Base-by-base conservation (phyloP, 2,888 invertebrate species). In the Ypsolopha scabrella region DNA sequence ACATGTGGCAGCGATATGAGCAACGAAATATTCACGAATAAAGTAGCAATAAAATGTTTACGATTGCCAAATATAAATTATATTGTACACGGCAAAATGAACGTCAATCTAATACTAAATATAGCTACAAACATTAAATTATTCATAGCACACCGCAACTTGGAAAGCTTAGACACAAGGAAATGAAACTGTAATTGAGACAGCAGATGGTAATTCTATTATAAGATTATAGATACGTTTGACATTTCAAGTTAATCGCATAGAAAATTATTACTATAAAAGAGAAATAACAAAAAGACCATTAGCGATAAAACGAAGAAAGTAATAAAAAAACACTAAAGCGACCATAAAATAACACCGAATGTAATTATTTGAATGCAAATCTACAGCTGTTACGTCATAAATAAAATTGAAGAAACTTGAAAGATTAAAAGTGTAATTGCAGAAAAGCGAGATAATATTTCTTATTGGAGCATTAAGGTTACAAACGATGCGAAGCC, bases 401-500 rank as follows among this genome's bases (percentile, higher is more conserved):
- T 38, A 48, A 44, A 13, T 43, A 24, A 49, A 49, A n/a, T 6
- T 49, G n/a, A 33, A 41, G 7, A 39, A 48, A 38, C 14, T 37
- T 59, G 59, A 62, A 53, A 63, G 62, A 71, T 73, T 64, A 68
- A 68, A 61, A 60, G 58, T 57, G 60, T 67, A 66, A 68, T 65
- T 62, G 63, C 60, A 60, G 58, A 60, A 24, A 58, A 57, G 60
- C 60, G 58, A 60, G 63, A 65, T 70, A 50, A 43, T 70, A 66
- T 64, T 67, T 70, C 61, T 67, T 68, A 71, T 72, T 68, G 63
- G 61, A 67, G 68, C 68, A 80, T 78, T 75, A 76, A 70, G 64
- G 69, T 68, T 61, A 68, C 77, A 79, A 78, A 80, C 61, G 78
- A 75, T 76, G 68, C 73, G 75, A 73, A 80, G 75, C 74, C 81